Conservation (phyloP, 2,113 vertebrate genomes). For the Notiomystis cincta region DNA sequence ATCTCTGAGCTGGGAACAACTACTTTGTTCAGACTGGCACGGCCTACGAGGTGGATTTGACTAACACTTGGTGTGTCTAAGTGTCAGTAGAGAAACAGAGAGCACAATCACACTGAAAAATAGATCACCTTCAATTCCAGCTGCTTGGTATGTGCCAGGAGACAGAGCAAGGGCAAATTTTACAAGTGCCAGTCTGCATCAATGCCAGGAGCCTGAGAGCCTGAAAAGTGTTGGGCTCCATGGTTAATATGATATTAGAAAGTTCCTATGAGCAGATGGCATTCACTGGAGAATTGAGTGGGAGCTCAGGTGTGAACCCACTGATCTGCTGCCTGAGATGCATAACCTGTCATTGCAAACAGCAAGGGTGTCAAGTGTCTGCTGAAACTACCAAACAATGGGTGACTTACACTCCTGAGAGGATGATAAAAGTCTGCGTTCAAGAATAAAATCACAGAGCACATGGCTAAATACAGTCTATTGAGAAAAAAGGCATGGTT, state of each 20-base stretch:
- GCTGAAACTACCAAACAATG: neutral
- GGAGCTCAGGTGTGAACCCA: neutral
- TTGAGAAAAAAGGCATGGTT: neutral
- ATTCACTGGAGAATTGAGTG: neutral
- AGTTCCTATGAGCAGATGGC: neutral
- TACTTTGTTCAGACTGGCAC: neutral
- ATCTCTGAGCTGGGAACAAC: neutral
- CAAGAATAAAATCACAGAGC: neutral
- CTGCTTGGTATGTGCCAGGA: neutral
- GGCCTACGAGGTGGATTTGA: neutral
- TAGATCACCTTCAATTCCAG: neutral
- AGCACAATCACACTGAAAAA: neutral
- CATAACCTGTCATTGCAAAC: neutral
- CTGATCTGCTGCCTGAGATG: neutral
- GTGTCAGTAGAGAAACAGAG: neutral
- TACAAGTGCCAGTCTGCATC: neutral
- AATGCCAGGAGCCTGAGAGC: neutral
- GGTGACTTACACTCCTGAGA: neutral
- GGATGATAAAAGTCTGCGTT: fast-evolving
- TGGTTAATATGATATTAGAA: neutral
- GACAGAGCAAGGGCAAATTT: neutral
- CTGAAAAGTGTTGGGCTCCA: neutral
- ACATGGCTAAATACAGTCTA: neutral
- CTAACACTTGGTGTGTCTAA: neutral
- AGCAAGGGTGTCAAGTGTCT: neutral